A percentile compares a stretch with the other conserved stretches of the same genome.
Evolutionary conservation across 2,797 vertebrate genomes (phyloP).

Genomic region (Pseudomugil gertrudae): DNA sequence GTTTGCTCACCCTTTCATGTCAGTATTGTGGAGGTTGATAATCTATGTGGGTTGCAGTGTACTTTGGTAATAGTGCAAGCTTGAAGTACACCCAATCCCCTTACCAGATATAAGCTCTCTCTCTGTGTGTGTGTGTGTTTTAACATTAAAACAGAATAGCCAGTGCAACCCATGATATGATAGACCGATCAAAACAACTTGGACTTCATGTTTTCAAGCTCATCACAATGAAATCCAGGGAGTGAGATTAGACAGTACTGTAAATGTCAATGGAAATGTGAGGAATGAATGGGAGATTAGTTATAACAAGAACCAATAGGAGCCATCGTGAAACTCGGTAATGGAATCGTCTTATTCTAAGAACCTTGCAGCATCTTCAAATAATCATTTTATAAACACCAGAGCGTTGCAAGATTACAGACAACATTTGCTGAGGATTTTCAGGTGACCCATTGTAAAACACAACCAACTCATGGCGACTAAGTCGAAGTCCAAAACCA

Average conservation of each 20-base stretch:
- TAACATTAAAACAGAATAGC: slow-evolving; percentile 32
- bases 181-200: slow-evolving; percentile 44
- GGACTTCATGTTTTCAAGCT: slow-evolving; percentile 30
- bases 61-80: slow-evolving; percentile 39
- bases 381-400: slow-evolving; percentile 17
- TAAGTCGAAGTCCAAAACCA: slow-evolving; percentile 52
- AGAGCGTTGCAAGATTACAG: slow-evolving; percentile 15
- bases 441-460: slow-evolving; percentile 38
- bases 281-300: slow-evolving; percentile 42
- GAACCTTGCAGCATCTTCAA: slow-evolving; percentile 24
- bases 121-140: slow-evolving; percentile 3
- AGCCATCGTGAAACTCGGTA: slow-evolving; percentile 16
- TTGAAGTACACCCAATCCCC: slow-evolving; percentile 35
- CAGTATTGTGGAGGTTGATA: slow-evolving; percentile 69
- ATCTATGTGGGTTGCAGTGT: slow-evolving; percentile 59
- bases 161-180: slow-evolving; percentile 17
- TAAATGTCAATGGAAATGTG: slow-evolving; percentile 20
- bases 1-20: slow-evolving; percentile 69
- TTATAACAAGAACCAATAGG: slow-evolving; percentile 13
- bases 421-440: slow-evolving; percentile 24
- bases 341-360: slow-evolving; percentile 11
- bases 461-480: slow-evolving; percentile 28
- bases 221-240: slow-evolving; percentile 31
- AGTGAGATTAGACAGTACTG: slow-evolving; percentile 37
- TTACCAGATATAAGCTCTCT: slow-evolving; percentile 31